Base-by-base conservation (phyloP, 2,797 vertebrate species). In the Gambelia wislizenii region DNA sequence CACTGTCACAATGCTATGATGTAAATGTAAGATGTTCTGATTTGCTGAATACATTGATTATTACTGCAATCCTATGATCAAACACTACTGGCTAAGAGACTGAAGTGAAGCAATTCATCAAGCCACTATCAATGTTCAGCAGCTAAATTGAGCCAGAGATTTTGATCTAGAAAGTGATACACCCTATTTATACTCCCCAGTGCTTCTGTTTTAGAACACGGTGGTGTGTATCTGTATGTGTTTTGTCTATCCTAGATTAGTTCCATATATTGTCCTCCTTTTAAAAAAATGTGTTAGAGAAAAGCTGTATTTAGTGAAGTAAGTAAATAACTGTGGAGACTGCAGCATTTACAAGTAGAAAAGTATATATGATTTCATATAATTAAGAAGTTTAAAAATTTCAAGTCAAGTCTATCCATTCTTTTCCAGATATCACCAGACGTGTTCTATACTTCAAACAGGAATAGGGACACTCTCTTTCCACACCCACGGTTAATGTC, bases 1-100 rank as follows among this genome's bases (percentile, higher is more conserved):
- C 78, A 22, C 85, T 88, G 80, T 33, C 0, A 30, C 87, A 86
- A 87, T 64, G 39, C 16, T 6, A 77, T 91, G 87, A 90, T 69
- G 75, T 81, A 64, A 83, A n/a, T 10, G 22, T 61, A 61, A 22
- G 59, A 90, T 93, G 90, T 95, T 96, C 90, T 92, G 91, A 93
- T 93, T 94, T 96, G 95, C 91, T 92, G 83, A 96, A 97, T 96
- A 91, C 94, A 94, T 95, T 95, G 94, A 93, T 95, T 92, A 92
- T 97, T 97, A 95, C 94, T 96, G 95, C 95, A 96, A 95, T 90
- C 42, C 67, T 83, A 90, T 96, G 96, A 94, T 94, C 87, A 91
- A 88, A 47, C 90, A 95, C 92, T 90, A 87, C 56, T 92, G 72
- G 86, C 94, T 92, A 89, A 89, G 91, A 90, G 86, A 84, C 87